Evolutionary conservation across 2,113 vertebrate genomes (phyloP), one percentile per base, ranked within the genome.

Genomic region (Natator depressus): DNA sequence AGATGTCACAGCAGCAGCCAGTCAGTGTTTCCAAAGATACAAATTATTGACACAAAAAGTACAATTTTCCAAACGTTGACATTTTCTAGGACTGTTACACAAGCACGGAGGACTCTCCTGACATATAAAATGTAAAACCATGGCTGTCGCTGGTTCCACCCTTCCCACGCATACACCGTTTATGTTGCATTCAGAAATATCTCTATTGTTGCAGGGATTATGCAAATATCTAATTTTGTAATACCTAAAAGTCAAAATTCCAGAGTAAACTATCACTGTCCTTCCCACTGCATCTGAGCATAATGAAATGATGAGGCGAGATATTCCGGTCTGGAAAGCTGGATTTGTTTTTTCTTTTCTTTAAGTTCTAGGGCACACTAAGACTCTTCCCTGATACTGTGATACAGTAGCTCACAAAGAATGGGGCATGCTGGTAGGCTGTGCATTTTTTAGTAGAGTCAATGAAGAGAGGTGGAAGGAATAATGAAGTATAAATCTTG

Each of bases 401-500:
- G 51, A 83, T 35, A 78, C 29, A 95, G 82, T 25, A 94, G 80
- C 17, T 82, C 62, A 87, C 78, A 93, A 93, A 94, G 29, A 29
- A 84, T 42, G 20, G 62, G 7, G 54, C 62, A 89, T 53, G 4
- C 10, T 72, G 59, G 46, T 42, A 90, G 59, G 10, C 8, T 20
- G 42, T 94, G 85, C 51, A 90, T 86, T 92, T 96, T 94, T 93
- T 54, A 95, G 78, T 89, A 29, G 19, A 8, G 42, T 51, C 85
- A 53, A 80, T 46, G 62, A 31, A 92, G 51, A 93, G 89, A 84
- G 5, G 0, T 55, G 90, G 62, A 94, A 93, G 19, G 90, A 97
- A 94, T 89, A 94, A 95, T 80, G 62, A 95, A 96, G 16, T 62
- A 82, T 84, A 62, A 78, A 47, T 57, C 91, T 94, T 86, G 29